These are phyloP conservation scores for Anoplolepis gracilipes DNA, from an alignment of 1,140 invertebrate species.

Conservation along the genomic window DNA sequence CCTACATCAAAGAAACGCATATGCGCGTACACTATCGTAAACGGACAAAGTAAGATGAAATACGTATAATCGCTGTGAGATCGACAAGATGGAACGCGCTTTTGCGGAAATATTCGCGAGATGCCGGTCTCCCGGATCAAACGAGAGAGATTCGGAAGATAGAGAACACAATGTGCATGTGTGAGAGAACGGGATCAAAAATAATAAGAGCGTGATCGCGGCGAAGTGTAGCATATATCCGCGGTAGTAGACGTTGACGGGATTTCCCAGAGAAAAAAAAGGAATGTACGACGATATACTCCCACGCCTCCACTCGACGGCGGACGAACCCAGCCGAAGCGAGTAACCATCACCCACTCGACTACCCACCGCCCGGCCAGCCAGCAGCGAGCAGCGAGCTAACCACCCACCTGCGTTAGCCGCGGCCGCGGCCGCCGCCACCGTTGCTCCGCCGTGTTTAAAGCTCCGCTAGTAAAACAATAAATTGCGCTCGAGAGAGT, in stretches of 20 bases:
- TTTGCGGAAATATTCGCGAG: not conserved
- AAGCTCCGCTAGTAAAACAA: slow-evolving; percentile 81
- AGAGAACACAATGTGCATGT: not conserved
- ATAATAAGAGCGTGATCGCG: slow-evolving; percentile 52
- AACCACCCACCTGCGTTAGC: slow-evolving; percentile 72
- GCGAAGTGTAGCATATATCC: slow-evolving; percentile 36
- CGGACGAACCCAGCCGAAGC: slow-evolving; percentile 44
- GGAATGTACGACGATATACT: slow-evolving; percentile 43
- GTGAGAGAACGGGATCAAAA: slow-evolving; percentile 9
- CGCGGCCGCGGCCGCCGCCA: slow-evolving; percentile 43
- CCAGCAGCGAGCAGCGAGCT: slow-evolving; percentile 73
- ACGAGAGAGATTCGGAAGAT: slow-evolving; percentile 10
- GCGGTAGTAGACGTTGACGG: slow-evolving; percentile 62
- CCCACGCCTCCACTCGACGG: slow-evolving; percentile 27
- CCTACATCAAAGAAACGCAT: not conserved
- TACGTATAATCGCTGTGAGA: not conserved
- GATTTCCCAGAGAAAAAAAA: slow-evolving; percentile 40
- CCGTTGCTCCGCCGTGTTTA: slow-evolving; percentile 72
- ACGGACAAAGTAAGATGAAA: not conserved
- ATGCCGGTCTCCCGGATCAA: not conserved
- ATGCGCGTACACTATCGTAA: not conserved
- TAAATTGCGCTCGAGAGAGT: slow-evolving; percentile 79
- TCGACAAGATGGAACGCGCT: not conserved
- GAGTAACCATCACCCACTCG: slow-evolving; percentile 36
- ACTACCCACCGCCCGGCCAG: slow-evolving; percentile 64